Conservation (phyloP, 2,797 vertebrate species). For the Hirundo rustica region DNA sequence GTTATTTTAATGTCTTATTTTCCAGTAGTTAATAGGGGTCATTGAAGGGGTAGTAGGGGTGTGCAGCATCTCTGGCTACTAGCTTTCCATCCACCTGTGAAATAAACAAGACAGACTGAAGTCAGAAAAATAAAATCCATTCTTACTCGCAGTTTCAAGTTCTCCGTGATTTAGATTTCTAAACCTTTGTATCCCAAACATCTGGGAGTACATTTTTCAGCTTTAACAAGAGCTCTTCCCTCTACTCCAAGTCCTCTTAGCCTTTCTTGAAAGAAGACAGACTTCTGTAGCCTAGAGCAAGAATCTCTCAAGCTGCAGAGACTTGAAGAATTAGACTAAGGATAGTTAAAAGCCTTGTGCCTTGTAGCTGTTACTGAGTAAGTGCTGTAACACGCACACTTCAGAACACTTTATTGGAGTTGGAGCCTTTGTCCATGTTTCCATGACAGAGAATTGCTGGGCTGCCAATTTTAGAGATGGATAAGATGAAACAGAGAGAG, state of each 20-base stretch:
- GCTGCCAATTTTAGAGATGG: neutral
- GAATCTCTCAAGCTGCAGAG: neutral
- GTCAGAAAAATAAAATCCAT: neutral
- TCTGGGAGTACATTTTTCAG: neutral
- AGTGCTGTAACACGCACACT: neutral
- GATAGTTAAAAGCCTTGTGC: neutral
- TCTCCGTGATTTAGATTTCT: neutral
- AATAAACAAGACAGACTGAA: constrained; percentile 49
- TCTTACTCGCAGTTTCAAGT: neutral
- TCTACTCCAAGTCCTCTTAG: neutral
- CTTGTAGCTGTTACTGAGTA: neutral
- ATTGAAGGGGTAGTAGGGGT: constrained; percentile 92
- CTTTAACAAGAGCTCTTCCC: neutral
- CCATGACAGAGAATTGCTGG: neutral
- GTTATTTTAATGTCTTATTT: neutral
- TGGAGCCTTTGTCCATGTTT: neutral
- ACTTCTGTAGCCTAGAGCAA: constrained; percentile 13
- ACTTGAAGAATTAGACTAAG: neutral
- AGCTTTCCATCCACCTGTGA: constrained; percentile 86
- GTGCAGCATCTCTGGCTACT: constrained; percentile 89
- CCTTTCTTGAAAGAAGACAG: neutral
- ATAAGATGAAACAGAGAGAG: neutral
- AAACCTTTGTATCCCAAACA: neutral
- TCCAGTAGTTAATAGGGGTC: constrained; percentile 85
- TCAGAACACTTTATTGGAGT: neutral